These are phyloP conservation scores for Paralinhomoeus sp. DNA, from an alignment of 2,888 invertebrate species.

Conservation along the genomic window DNA sequence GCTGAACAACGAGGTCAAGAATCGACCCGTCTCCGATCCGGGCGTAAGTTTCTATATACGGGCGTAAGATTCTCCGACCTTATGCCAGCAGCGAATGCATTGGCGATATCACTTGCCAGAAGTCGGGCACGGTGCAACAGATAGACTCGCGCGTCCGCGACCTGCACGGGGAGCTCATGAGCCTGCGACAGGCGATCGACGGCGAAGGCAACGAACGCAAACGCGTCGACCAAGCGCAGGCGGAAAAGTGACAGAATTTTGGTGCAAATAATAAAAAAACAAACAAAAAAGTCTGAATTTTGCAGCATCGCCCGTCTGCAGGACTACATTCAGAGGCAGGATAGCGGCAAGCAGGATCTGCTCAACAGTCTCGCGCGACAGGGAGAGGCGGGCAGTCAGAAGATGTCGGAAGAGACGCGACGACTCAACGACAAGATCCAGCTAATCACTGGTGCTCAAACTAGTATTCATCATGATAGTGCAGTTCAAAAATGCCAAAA, in stretches of 20 bases:
- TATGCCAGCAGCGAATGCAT: no score
- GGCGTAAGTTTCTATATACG: no score
- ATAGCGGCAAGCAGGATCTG: slow-evolving; percentile 14
- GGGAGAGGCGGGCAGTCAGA: slow-evolving; percentile 7
- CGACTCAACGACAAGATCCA: slow-evolving; percentile 18
- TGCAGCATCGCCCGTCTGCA: slow-evolving; percentile 16
- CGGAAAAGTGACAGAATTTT: slow-evolving; percentile 9
- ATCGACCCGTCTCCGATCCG: slow-evolving; percentile 9
- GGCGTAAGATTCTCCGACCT: no score
- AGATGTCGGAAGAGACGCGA: slow-evolving; percentile 16
- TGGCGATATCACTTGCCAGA: no score
- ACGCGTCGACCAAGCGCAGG: slow-evolving; percentile 10
- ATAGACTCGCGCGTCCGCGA: slow-evolving; percentile 17
- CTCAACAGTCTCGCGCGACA: slow-evolving; percentile 14
- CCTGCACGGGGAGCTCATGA: slow-evolving; percentile 16
- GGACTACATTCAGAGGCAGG: slow-evolving; percentile 15
- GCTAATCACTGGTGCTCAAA: slow-evolving; percentile 11
- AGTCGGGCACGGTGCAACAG: slow-evolving; percentile 7
- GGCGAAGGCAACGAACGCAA: slow-evolving; percentile 15
- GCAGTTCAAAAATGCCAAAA: no score
- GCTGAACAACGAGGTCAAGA: slow-evolving; percentile 10
- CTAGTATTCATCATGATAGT: not conserved
- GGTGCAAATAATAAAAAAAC: not conserved
- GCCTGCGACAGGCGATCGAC: slow-evolving; percentile 13
- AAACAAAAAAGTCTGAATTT: not conserved